These are phyloP conservation scores for Petrolisthes cinctipes DNA, from an alignment of 2,888 invertebrate genomes.

Conservation along the genomic window DNA sequence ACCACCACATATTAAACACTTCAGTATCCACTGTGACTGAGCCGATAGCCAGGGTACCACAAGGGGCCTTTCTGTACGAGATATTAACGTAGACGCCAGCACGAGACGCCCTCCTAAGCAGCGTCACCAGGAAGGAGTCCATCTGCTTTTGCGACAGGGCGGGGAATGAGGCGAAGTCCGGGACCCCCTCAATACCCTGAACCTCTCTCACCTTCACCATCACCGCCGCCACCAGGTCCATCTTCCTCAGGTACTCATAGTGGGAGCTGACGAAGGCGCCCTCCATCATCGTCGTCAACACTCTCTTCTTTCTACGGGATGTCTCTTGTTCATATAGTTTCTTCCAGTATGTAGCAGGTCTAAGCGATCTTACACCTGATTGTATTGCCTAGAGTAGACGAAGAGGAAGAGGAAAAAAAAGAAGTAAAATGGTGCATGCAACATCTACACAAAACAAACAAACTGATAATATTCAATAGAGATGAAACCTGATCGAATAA, in stretches of 20 bases:
- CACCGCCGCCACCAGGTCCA: background rate
- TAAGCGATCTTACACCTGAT: too few relatives aligned
- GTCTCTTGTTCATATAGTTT: too few relatives aligned
- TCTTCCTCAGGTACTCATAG: background rate
- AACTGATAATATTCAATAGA: too few relatives aligned
- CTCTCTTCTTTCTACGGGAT: too few relatives aligned
- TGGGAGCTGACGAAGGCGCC: background rate
- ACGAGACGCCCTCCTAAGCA: background rate
- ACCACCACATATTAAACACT: background rate
- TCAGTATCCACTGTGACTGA: background rate
- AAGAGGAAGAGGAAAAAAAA: too few relatives aligned
- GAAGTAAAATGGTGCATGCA: too few relatives aligned
- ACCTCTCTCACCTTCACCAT: background rate
- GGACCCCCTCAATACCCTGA: background rate
- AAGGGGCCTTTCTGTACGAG: background rate
- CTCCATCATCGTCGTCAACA: background rate
- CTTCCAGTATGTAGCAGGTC: too few relatives aligned
- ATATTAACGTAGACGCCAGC: background rate
- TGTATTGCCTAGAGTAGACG: too few relatives aligned
- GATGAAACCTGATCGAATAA: too few relatives aligned
- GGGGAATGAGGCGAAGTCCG: background rate
- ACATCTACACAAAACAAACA: too few relatives aligned
- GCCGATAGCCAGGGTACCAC: background rate
- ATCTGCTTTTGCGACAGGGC: background rate
- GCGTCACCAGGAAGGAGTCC: background rate